Percentiles rank a stretch among this genome's conserved stretches.
These are phyloP conservation scores for Ibidorhyncha struthersii DNA, from an alignment of 2,113 vertebrate species.

Conservation along the genomic window DNA sequence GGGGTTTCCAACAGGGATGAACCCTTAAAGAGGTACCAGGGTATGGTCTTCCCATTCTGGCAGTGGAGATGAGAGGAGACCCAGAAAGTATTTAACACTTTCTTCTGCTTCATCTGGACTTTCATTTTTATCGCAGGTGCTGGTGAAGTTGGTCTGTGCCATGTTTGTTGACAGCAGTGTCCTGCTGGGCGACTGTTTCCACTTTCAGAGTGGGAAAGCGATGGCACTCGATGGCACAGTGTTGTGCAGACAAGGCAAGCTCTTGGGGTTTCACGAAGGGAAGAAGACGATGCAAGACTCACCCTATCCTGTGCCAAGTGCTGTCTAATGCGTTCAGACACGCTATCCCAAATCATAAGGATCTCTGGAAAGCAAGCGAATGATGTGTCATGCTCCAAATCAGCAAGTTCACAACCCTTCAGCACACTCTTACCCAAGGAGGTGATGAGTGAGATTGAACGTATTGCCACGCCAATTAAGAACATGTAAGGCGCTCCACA, in stretches of 20 bases:
- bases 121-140: background rate
- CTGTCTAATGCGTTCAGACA: background rate
- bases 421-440: background rate
- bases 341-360: background rate
- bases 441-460: background rate
- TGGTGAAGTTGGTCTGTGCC: background rate
- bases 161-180: background rate
- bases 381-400: background rate
- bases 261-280: background rate
- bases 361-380: background rate
- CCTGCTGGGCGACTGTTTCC: background rate
- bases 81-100: background rate
- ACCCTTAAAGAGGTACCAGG: background rate
- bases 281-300: background rate
- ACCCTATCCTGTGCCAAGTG: background rate
- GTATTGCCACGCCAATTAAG: background rate
- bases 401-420: background rate
- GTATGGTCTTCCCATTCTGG: background rate
- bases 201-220: background rate
- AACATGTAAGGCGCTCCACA: background rate
- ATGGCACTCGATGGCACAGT: background rate
- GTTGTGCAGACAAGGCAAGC: background rate
- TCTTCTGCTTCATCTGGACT: background rate
- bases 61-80: background rate
- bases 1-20: background rate